A percentile compares a stretch with the other conserved stretches of the same genome.
These are phyloP conservation scores for Sapayoa aenigma DNA, from an alignment of 2,113 vertebrate species.

Conservation along the genomic window DNA sequence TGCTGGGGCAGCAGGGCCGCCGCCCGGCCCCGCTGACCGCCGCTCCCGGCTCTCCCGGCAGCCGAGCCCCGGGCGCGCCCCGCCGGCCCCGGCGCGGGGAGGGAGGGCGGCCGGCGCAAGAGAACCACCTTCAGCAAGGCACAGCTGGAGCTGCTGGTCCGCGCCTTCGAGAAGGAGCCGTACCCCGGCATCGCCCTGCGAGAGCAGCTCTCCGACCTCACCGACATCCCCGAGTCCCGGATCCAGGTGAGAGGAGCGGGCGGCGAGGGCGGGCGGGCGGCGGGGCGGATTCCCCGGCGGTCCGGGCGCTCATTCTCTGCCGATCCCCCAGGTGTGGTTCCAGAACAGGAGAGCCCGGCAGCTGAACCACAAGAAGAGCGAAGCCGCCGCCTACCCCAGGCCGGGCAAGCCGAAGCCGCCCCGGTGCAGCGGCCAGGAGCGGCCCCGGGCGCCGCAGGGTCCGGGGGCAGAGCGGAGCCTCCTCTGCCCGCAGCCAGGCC, in stretches of 20 bases:
- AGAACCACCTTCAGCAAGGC: slow-evolving; percentile 37
- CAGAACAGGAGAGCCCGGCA: slow-evolving; percentile 66
- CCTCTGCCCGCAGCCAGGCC: background rate
- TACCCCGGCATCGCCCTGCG: slow-evolving; percentile 56
- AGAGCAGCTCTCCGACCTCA: slow-evolving; percentile 45
- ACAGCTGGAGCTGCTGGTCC: slow-evolving; percentile 49
- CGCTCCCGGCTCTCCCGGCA: background rate
- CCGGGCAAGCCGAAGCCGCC: background rate
- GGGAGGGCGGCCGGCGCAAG: slow-evolving; percentile 38
- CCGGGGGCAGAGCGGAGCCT: background rate
- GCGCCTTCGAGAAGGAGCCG: slow-evolving; percentile 48
- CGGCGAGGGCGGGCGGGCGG: background rate
- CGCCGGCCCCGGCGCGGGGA: background rate
- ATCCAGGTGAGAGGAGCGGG: slow-evolving; percentile 45
- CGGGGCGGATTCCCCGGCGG: background rate
- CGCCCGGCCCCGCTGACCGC: background rate
- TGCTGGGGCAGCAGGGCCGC: background rate
- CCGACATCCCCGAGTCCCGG: slow-evolving; percentile 44
- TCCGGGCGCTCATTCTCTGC: background rate
- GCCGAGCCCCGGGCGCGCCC: background rate
- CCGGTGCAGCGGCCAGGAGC: background rate
- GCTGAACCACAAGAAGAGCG: slow-evolving; percentile 40
- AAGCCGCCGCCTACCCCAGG: background rate
- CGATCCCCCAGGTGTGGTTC: slow-evolving; percentile 56
- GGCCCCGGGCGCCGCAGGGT: no score